Conservation (phyloP, 1,140 invertebrate genomes). For the Saccostrea echinata region DNA sequence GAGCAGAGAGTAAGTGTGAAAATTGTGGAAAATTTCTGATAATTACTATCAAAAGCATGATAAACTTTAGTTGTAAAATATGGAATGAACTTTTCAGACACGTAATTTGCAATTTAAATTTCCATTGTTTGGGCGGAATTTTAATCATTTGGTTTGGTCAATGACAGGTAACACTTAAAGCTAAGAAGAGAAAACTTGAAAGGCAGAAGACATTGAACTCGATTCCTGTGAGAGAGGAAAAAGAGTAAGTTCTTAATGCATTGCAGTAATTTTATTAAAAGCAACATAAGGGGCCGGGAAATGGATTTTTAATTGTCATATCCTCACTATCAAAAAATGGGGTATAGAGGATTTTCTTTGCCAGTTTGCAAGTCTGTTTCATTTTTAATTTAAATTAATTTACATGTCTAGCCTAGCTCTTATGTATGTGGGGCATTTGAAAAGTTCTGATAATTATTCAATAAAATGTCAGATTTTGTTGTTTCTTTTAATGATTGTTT, state of each 20-base stretch:
- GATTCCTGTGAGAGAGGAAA: slow-evolving; percentile 19
- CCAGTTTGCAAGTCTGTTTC: no score
- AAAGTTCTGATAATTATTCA: no score
- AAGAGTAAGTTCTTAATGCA: neutral
- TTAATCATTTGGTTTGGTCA: neutral
- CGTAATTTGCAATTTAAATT: neutral
- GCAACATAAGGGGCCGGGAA: no score
- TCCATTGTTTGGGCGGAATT: neutral
- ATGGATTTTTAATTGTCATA: no score
- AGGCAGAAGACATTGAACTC: slow-evolving; percentile 20
- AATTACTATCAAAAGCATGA: neutral
- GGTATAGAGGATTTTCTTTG: no score
- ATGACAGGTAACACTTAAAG: neutral
- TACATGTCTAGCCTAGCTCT: no score
- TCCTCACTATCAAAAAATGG: no score
- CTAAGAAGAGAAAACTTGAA: neutral
- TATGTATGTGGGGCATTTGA: no score
- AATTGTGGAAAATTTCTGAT: neutral
- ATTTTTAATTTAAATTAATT: no score
- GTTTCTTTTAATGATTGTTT: no score
- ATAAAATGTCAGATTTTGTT: no score
- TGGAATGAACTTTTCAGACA: neutral
- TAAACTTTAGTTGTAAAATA: neutral
- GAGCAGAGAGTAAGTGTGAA: neutral
- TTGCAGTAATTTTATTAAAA: no score